These are phyloP conservation scores for Amazona vittata DNA, from an alignment of 2,113 vertebrate genomes.

Conservation along the genomic window DNA sequence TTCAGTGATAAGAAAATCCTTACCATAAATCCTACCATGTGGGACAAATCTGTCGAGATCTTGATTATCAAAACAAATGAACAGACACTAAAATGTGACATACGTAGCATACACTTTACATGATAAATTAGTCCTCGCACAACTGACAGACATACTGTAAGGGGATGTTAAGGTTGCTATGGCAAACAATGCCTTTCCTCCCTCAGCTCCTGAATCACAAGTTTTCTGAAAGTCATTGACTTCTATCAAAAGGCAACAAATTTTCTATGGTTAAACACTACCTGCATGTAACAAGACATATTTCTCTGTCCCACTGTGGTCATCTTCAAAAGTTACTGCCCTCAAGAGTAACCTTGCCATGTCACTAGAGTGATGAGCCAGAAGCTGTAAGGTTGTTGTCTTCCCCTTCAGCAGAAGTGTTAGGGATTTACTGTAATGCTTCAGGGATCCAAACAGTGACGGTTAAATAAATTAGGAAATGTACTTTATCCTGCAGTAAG, in stretches of 20 bases:
- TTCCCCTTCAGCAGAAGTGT: neutral
- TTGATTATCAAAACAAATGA: constrained; percentile 80
- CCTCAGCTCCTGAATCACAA: constrained; percentile 13
- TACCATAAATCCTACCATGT: constrained; percentile 73
- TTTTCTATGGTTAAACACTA: constrained; percentile 32
- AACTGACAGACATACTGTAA: constrained; percentile 60
- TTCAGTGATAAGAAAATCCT: constrained; percentile 72
- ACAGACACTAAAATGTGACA: constrained; percentile 72
- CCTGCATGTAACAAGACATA: neutral
- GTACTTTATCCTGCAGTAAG: neutral
- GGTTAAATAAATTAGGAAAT: constrained; percentile 4
- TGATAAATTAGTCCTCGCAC: constrained; percentile 71
- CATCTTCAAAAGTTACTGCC: constrained; percentile 20
- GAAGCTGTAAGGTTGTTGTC: neutral
- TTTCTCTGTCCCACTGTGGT: neutral
- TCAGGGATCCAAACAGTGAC: neutral
- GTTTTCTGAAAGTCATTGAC: constrained; percentile 11
- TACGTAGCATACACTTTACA: constrained; percentile 61
- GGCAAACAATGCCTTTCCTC: constrained; percentile 60
- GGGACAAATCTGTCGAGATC: constrained; percentile 75
- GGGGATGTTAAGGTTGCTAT: constrained; percentile 70
- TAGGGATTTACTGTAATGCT: neutral
- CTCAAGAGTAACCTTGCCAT: neutral
- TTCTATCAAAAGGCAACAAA: constrained; percentile 36
- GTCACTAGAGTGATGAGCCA: neutral